phyloP scores from a whole-genome alignment of 2,888 invertebrate species.

The Aromia moschata region DNA sequence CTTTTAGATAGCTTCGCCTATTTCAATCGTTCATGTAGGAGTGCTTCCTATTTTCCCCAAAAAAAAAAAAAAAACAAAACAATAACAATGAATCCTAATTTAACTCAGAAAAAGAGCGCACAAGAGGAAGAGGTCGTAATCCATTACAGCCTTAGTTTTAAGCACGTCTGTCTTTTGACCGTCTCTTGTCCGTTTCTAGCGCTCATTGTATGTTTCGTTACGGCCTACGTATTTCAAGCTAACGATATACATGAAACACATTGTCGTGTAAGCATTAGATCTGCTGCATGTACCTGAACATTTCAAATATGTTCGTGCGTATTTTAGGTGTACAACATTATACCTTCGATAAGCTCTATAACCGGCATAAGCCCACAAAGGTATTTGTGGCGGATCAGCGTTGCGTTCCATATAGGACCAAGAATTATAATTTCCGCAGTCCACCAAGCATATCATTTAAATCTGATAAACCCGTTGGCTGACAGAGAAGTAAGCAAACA shows the following conservation, averaged over 20 bases:
- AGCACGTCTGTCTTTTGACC: constrained; percentile 82
- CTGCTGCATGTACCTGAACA: not conserved
- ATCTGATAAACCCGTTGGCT: constrained; percentile 70
- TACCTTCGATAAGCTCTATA: constrained; percentile 95
- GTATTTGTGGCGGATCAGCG: constrained; percentile 91
- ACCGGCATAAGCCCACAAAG: constrained; percentile 93
- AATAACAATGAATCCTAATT: constrained; percentile 26
- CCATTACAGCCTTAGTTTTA: constrained; percentile 78
- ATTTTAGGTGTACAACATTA: constrained; percentile 88
- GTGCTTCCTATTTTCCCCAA: too few species aligned
- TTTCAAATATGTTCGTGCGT: not conserved
- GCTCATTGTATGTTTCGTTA: constrained; percentile 86
- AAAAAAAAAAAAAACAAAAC: not conserved
- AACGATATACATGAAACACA: constrained; percentile 96
- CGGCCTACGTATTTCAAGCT: constrained; percentile 89
- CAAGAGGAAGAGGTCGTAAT: constrained; percentile 63
- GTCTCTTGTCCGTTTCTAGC: constrained; percentile 87
- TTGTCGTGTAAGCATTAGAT: constrained; percentile 93
- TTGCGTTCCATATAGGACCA: constrained; percentile 92
- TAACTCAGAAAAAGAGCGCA: constrained; percentile 28
- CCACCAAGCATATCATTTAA: constrained; percentile 83
- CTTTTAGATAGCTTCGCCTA: too few species aligned
- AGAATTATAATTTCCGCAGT: constrained; percentile 88
- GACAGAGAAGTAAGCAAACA: constrained; percentile 63
- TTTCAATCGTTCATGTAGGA: too few species aligned